Conservation (phyloP, 1,140 invertebrate species). For the Drosophila mauritiana region DNA sequence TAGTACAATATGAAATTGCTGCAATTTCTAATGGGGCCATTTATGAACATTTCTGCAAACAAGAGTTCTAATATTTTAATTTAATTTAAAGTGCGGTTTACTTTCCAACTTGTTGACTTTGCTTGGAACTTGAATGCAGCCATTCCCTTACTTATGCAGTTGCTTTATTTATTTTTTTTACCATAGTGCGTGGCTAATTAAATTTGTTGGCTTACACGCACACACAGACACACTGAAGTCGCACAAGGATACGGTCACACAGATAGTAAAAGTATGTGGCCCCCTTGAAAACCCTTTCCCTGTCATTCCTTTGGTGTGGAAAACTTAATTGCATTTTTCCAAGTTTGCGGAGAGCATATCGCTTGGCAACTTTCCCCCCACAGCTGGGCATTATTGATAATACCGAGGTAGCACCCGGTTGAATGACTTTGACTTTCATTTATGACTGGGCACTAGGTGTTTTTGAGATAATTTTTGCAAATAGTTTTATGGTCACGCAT, state of each 20-base stretch:
- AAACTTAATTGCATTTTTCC: conserved; percentile 60
- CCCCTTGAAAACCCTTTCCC: background rate
- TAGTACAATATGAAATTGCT: no score
- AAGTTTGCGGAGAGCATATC: conserved; percentile 26
- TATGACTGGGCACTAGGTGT: background rate
- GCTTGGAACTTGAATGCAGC: background rate
- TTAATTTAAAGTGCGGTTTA: background rate
- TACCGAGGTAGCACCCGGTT: conserved; percentile 1
- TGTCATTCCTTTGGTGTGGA: conserved; percentile 16
- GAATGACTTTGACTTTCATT: conserved; percentile 4
- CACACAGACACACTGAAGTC: background rate
- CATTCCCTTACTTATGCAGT: conserved; percentile 26
- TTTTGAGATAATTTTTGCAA: conserved; percentile 26
- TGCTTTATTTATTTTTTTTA: conserved; percentile 23
- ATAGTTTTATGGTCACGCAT: conserved; percentile 5
- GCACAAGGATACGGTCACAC: background rate
- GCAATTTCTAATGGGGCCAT: no score
- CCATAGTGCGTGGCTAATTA: conserved; percentile 50
- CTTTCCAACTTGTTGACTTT: background rate
- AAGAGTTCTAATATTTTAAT: no score
- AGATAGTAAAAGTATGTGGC: background rate
- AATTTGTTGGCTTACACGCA: conserved; percentile 39
- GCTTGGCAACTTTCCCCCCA: conserved; percentile 3
- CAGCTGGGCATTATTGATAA: conserved; percentile 32
- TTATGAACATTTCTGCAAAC: no score